Base-by-base conservation (phyloP, 2,888 invertebrate genomes). In the Bursaphelenchus okinawaensis region DNA sequence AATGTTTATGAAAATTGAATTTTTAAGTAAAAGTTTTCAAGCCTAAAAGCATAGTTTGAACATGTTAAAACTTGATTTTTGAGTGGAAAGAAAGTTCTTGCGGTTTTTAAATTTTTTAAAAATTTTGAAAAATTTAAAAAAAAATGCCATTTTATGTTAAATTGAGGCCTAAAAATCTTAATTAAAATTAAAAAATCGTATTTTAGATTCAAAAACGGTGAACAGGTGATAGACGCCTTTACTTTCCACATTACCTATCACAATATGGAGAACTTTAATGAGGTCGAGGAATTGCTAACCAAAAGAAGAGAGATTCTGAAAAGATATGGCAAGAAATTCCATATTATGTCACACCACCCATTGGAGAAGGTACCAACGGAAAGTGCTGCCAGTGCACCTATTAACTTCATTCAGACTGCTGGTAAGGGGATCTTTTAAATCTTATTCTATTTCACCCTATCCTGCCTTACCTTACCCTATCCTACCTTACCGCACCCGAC, bases 311-410 rank as follows among this genome's bases (percentile, higher is more conserved):
- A 29, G 0, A 76, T 80, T 58, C 59, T 80, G 20, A 52, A 63
- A 8, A 57, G 66, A 27, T 79, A 79, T 66, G 55, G 72, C 4
- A 19, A 27, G 19, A 52, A 67, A 7, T 80, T 80, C 71, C 68
- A 65, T n/a, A 70, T 80, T 9, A 55, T 54, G n/a, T 76, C 77
- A 8, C 79, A 80, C 69, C 80, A 80, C 70, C 78, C 78, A 9
- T 70, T 80, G 51, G 80, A 80, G 56, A 80, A 80, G 61, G 75
- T 75, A 23, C 76, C 76, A 0, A 77, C 74, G 0, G 80, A 80
- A 66, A 75, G 75, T n/a, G 80, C 80, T 2, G 78, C 78, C 2
- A 69, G 73, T 7, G 78, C 80, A n/a, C 80, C 80, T 4, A 66
- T 67, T 23, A 80, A 80, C 54, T 80, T 80, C 62, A 54, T 79